Percentiles rank a stretch among this genome's conserved stretches.
These are phyloP conservation scores for Brachyhypopomus gauderio DNA, from an alignment of 2,113 vertebrate species.

Conservation along the genomic window DNA sequence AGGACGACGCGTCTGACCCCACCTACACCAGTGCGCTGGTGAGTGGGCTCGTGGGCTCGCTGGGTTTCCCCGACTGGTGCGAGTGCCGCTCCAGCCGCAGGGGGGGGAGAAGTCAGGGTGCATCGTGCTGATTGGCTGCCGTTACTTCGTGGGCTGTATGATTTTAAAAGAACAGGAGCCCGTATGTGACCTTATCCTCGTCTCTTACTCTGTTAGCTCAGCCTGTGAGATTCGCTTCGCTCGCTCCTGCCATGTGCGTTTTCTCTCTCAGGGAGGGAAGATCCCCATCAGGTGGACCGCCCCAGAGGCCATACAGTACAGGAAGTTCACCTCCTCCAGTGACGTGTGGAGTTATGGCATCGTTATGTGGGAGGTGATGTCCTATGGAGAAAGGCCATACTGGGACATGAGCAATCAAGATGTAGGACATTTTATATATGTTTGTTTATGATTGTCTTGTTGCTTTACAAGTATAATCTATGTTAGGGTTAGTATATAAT, in stretches of 20 bases:
- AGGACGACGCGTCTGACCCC: constrained; percentile 94
- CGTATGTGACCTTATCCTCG: neutral
- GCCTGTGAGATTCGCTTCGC: neutral
- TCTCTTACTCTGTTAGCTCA: neutral
- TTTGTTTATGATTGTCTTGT: neutral
- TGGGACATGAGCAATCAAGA: constrained; percentile 83
- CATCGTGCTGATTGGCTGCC: neutral
- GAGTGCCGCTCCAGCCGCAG: neutral
- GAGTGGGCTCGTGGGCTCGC: constrained; percentile 51
- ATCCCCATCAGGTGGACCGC: constrained; percentile 80
- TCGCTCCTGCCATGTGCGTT: neutral
- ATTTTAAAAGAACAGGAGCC: neutral
- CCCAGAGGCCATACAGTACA: constrained; percentile 79
- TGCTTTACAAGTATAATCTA: neutral
- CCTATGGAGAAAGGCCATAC: constrained; percentile 79
- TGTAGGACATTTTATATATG: constrained; percentile 59
- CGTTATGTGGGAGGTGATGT: constrained; percentile 83
- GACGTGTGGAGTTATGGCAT: constrained; percentile 81
- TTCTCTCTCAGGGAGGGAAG: constrained; percentile 72
- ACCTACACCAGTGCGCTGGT: constrained; percentile 97
- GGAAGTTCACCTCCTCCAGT: constrained; percentile 80
- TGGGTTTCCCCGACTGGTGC: neutral
- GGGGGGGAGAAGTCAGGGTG: neutral
- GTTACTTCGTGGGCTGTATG: neutral
- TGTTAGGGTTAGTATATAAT: no score